Evolutionary conservation across 2,888 invertebrate genomes (phyloP), one percentile per base, ranked within the genome.

Genomic region (Leucophenga montana): DNA sequence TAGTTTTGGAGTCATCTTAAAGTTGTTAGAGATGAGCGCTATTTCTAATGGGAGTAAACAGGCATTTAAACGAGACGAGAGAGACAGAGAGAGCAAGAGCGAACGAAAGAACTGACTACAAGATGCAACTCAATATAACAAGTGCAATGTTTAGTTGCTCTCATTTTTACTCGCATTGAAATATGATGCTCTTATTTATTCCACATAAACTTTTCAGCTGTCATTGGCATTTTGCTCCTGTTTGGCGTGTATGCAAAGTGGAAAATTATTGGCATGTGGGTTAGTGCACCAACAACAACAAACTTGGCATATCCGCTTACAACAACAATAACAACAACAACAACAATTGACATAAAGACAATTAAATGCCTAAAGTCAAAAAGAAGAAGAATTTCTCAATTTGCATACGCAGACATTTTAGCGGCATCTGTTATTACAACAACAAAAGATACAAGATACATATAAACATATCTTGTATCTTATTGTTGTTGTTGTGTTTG

Each of bases 401-500:
- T 62, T 62, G 16, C 61, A 62, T 62, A 62, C 20, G 44, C 39
- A 62, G 61, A 62, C 61, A 62, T 62, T 62, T 62, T 44, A 62
- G 44, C 31, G 46, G 61, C 61, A 62, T 62, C 39, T 62, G 61
- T 39, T 44, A 44, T 44, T 18, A 62, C 18, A 39, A 61, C 61
- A 62, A 61, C 61, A 59, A 31, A 59, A 33, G 3, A 27, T 27
- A 27, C 27, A 27, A 27, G 27, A 27, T 27, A 27, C 4, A 27
- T 27, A 4, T 27, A n/a, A n/a, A n/a, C n/a, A n/a, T n/a, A n/a
- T n/a, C n/a, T 27, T 27, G 4, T 27, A 27, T 27, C 2, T 27
- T 27, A 27, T 27, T 27, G 9, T 27, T 61, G 20, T 44, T 14
- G 61, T 13, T 9, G 8, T 9, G 6, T 6, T 44, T 44, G 6